Conservation (phyloP, 2,888 invertebrate species). For the Chrysopilus asiliformis region DNA sequence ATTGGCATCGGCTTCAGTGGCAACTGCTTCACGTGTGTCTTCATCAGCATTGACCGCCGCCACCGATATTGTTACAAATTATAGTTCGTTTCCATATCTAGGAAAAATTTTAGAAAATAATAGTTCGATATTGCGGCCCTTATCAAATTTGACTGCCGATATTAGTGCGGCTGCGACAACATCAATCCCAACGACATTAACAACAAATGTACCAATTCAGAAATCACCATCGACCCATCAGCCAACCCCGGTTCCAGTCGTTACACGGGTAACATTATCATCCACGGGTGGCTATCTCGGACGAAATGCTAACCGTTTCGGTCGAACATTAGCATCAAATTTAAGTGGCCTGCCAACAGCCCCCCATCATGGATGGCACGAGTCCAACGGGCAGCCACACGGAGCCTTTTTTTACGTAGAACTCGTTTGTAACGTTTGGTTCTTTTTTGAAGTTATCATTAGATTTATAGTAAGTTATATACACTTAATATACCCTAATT, state of each 20-base stretch:
- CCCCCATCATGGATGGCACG: constrained; percentile 35
- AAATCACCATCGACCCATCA: neutral
- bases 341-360: neutral
- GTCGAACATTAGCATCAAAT: neutral
- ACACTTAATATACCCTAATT: neutral
- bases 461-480: constrained; percentile 63
- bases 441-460: constrained; percentile 82
- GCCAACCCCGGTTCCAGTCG: neutral
- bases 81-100: constrained; percentile 1
- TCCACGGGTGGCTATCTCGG: neutral
- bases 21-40: constrained; percentile 7
- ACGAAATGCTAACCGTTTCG: neutral
- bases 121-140: neutral
- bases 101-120: too few relatives aligned
- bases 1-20: constrained; percentile 10
- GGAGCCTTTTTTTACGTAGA: constrained; percentile 84
- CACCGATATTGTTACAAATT: constrained; percentile 5
- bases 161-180: neutral
- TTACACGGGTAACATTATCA: neutral
- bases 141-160: neutral
- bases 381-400: constrained; percentile 46
- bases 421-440: constrained; percentile 90
- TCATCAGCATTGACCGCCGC: constrained; percentile 17
- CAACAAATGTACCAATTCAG: neutral
- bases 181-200: neutral